These are phyloP conservation scores for Siderastrea radians DNA, from an alignment of 92 coral and sea anemone species.

Conservation along the genomic window DNA sequence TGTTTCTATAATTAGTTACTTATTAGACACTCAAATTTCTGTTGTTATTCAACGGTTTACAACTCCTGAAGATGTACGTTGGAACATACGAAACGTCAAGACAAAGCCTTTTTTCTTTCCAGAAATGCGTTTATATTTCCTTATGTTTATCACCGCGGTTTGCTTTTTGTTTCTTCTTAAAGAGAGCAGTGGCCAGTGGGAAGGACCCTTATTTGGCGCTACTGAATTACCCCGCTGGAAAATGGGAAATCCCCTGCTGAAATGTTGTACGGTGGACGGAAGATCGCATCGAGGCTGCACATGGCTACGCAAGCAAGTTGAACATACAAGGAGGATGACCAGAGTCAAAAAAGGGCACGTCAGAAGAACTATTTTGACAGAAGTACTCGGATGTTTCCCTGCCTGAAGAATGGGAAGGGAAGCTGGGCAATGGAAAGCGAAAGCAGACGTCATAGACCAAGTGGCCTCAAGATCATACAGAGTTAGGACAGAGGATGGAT, in stretches of 20 bases:
- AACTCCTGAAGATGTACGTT: too few species aligned
- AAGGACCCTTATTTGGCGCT: background rate
- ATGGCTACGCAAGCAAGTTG: background rate
- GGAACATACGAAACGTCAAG: too few species aligned
- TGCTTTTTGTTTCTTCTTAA: too few species aligned
- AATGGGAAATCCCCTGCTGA: constrained; percentile 25
- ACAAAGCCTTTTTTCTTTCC: too few species aligned
- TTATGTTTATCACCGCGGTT: too few species aligned
- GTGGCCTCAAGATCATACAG: background rate
- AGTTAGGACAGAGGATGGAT: constrained; percentile 13
- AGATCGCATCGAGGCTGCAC: background rate
- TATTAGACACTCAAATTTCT: too few species aligned
- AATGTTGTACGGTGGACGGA: background rate
- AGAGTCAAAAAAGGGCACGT: background rate
- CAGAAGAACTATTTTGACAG: background rate
- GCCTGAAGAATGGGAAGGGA: background rate
- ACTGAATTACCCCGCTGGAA: constrained; percentile 1
- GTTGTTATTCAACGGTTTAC: too few species aligned
- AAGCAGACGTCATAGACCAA: constrained; percentile 8
- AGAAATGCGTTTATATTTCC: too few species aligned
- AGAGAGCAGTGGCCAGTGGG: background rate
- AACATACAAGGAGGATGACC: background rate
- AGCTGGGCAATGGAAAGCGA: background rate
- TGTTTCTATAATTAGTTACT: too few species aligned
- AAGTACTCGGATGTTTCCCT: background rate